Base-by-base conservation (phyloP, 2,888 invertebrate genomes). In the Monopis laevigella region DNA sequence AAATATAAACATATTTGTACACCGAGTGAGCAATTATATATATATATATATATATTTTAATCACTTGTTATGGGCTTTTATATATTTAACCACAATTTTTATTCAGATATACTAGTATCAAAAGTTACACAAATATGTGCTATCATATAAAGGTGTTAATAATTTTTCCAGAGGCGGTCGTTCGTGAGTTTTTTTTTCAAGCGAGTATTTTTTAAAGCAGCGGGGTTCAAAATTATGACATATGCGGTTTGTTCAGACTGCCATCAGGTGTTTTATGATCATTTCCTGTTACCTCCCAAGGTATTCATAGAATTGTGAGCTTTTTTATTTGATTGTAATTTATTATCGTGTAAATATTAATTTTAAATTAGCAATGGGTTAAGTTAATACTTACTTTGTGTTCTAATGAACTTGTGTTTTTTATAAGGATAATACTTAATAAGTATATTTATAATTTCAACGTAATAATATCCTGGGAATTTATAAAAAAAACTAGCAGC, bases 171-270 rank as follows among this genome's bases (percentile, higher is more conserved):
- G 44, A 41, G 42, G 40, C 49, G 49, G 43, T 50, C 51, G 48
- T 53, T 50, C 52, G 57, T 39, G 6, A 18, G 42, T 24, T 36
- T 40, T 39, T 40, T 39, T n/a, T 42, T 43, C n/a, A n/a, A n/a
- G 41, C 43, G 21, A 7, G 13, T 36, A 34, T 21, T 24, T 47
- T 28, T 28, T 28, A 28, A 10, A 40, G 14, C 45, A 43, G 45
- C 44, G 49, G 46, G 51, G 48, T 41, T 45, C 50, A 11, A 53
- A 56, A 53, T 58, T 59, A 58, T 58, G 56, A 58, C 58, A 53
- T 52, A 50, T 49, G 40, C 29, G 40, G 40, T 36, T 36, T 11
- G 12, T 21, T 21, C 21, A 4, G 16, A 35, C 30, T 32, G n/a
- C 36, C 36, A 21, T 21, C 36, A 36, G 12, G 21, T 14, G 6